Evolutionary conservation across 2,113 vertebrate genomes (phyloP).

Genomic region (Ictalurus punctatus): DNA sequence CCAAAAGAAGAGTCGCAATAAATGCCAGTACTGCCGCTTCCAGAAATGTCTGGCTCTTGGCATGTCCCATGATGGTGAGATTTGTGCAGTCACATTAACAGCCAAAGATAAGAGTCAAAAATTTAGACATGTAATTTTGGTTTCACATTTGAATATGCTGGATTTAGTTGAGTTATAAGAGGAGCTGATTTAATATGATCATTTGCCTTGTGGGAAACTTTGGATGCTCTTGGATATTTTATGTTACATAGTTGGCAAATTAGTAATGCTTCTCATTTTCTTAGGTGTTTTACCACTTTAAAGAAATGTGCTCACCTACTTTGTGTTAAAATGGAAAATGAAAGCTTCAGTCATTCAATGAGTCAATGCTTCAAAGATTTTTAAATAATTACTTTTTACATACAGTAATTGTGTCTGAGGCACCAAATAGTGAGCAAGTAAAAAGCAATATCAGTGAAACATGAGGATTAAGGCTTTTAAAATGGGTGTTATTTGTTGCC

Average conservation of each 20-base stretch:
- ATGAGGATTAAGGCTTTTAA: neutral
- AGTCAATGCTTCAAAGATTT: neutral
- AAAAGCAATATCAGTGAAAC: neutral
- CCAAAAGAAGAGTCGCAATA: conserved; percentile 88
- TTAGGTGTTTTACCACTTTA: neutral
- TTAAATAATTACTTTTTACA: neutral
- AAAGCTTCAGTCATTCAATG: neutral
- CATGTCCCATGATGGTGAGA: conserved; percentile 90
- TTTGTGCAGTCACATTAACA: neutral
- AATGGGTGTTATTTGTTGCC: neutral
- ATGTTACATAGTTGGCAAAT: neutral
- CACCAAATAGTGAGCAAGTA: neutral
- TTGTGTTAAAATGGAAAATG: neutral
- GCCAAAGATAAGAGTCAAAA: neutral
- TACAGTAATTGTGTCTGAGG: neutral
- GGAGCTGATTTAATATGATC: neutral
- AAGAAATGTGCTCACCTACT: neutral
- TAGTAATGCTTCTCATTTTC: neutral
- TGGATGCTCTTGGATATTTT: neutral
- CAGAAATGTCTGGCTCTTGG: conserved; percentile 87
- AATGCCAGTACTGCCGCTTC: conserved; percentile 91
- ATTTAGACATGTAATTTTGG: neutral
- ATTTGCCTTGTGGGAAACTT: neutral
- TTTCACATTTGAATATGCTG: neutral
- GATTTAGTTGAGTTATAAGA: neutral